Base-by-base conservation (phyloP, 2,113 vertebrate genomes). In the Pedetes capensis region DNA sequence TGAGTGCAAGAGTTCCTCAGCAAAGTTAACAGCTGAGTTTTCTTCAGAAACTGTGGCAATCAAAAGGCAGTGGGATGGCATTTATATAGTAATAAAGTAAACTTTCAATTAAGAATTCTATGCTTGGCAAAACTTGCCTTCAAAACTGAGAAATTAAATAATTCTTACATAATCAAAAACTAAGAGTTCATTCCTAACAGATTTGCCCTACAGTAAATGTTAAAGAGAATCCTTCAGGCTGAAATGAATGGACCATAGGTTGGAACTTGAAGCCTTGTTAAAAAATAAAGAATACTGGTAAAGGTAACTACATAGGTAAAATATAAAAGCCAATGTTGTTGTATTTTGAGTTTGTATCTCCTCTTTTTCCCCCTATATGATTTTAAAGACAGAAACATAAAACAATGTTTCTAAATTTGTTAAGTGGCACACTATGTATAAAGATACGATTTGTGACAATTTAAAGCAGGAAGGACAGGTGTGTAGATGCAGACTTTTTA, bases 21-120 rank as follows among this genome's bases (percentile, higher is more conserved):
- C n/a, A n/a, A n/a, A n/a, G n/a, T n/a, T n/a, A n/a, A 81, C 51
- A 59, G 74, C n/a, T 81, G 57, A 90, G 80, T 90, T 93, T 49
- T 84, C 37, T 71, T 69, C 18, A 20, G 66, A 69, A 69, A 37
- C n/a, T 34, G 39, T 57, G 76, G 53, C 39, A 5, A 55, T 93
- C 14, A 44, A 81, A 81, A 93, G 49, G n/a, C 5, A 87, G n/a
- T 68, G 23, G 37, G 44, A 42, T 81, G n/a, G 49, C 51, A 51
- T 59, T 9, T 69, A 22, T n/a, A n/a, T n/a, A n/a, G n/a, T n/a
- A n/a, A n/a, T n/a, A n/a, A n/a, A n/a, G n/a, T n/a, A n/a, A n/a
- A n/a, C n/a, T n/a, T n/a, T 63, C 59, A 69, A 3, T 39, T 7
- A 69, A 37, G 64, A n/a, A 37, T 66, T 66, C 34, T 66, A 55